These are phyloP conservation scores for Alloscopus bannaensis DNA, from an alignment of 2,888 invertebrate genomes.

Conservation along the genomic window DNA sequence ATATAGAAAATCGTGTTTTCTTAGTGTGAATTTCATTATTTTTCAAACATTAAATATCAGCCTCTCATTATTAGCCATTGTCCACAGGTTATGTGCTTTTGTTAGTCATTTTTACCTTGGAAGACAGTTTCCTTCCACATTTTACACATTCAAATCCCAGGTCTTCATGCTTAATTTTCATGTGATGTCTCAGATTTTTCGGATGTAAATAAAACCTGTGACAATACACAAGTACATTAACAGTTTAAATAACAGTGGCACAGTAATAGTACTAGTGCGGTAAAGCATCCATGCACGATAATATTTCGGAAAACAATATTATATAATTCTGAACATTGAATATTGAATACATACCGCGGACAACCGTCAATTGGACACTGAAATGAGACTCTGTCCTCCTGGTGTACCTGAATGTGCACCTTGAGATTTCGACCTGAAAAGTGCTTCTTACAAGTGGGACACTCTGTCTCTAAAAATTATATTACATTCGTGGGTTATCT, in stretches of 20 bases:
- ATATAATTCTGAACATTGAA: too few species aligned
- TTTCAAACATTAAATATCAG: too few species aligned
- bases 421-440: conserved; percentile 42
- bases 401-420: conserved; percentile 50
- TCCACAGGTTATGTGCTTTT: background rate
- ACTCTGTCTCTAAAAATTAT: conserved; percentile 22
- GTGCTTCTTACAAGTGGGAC: conserved; percentile 43
- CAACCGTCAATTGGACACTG: conserved; percentile 62
- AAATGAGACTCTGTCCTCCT: conserved; percentile 50
- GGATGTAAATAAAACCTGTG: conserved; percentile 63
- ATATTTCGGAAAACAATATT: too few species aligned
- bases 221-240: conserved; percentile 11
- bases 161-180: conserved; percentile 63
- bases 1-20: conserved; percentile 12
- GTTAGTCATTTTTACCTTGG: conserved; percentile 50
- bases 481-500: too few species aligned
- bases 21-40: too few species aligned
- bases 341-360: conserved; percentile 44
- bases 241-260: too few species aligned
- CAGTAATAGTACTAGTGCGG: too few species aligned
- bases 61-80: background rate
- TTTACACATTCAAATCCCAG: conserved; percentile 51
- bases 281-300: too few species aligned
- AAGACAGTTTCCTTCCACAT: conserved; percentile 56
- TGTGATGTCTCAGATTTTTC: conserved; percentile 64